phyloP scores from a whole-genome alignment of 2,113 vertebrate species.

The Polyodon spathula region DNA sequence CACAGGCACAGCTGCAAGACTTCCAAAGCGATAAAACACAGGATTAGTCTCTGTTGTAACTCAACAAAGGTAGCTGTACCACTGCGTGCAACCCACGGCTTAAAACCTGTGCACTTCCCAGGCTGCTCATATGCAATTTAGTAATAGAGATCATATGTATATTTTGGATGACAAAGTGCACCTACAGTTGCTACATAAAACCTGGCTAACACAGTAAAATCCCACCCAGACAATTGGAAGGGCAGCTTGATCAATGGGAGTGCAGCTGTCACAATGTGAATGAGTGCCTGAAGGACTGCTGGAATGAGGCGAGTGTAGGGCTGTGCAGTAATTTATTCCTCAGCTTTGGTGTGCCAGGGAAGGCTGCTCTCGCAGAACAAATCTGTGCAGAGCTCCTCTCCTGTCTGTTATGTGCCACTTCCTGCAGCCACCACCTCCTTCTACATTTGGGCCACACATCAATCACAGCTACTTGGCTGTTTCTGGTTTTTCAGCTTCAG shows the following conservation, averaged over 20 bases:
- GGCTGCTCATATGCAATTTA: background rate
- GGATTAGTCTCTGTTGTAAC: background rate
- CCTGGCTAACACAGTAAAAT: background rate
- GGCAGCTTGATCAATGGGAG: background rate
- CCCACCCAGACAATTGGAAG: background rate
- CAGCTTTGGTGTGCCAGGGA: slow-evolving; percentile 3
- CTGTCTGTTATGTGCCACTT: slow-evolving; percentile 1
- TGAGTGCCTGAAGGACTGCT: background rate
- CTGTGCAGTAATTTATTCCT: background rate
- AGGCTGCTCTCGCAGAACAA: background rate
- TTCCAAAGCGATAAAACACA: slow-evolving; percentile 8
- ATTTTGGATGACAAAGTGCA: background rate
- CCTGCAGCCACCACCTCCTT: background rate
- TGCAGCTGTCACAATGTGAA: background rate
- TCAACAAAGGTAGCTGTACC: background rate
- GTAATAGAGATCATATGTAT: background rate
- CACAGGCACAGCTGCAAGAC: slow-evolving; percentile 12
- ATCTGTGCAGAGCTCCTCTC: background rate
- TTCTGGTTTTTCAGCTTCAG: too few relatives aligned
- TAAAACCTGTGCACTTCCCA: background rate
- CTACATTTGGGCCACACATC: background rate
- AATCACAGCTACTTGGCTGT: background rate
- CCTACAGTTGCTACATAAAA: background rate
- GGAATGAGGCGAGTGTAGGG: background rate
- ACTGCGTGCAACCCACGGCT: background rate